A percentile compares a stretch with the other conserved stretches of the same genome.
Evolutionary conservation across 2,888 invertebrate species (phyloP).

Genomic region (Pristionchus arcanus): DNA sequence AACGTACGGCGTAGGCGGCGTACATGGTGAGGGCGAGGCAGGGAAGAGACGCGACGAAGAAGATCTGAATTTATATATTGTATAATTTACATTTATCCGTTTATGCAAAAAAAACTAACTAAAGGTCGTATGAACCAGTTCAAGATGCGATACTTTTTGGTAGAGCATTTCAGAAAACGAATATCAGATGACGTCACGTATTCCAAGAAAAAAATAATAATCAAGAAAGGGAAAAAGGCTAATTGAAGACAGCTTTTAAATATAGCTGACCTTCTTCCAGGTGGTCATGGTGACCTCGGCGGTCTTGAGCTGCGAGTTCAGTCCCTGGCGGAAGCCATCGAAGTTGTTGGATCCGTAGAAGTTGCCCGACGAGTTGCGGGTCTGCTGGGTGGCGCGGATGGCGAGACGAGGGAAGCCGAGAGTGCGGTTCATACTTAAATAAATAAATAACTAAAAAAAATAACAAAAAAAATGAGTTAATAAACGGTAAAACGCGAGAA

Average conservation of each 20-base stretch:
- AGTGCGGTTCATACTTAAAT: constrained; percentile 54
- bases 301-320: constrained; percentile 68
- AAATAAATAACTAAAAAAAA: neutral
- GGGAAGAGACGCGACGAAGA: constrained; percentile 74
- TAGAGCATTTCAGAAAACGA: too few species aligned
- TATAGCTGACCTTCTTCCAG: constrained; percentile 68
- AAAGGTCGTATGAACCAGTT: too few species aligned
- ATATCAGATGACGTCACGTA: neutral
- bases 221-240: too few species aligned
- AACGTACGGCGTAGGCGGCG: constrained; percentile 65
- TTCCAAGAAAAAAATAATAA: neutral
- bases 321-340: constrained; percentile 71
- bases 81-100: neutral
- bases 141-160: too few species aligned
- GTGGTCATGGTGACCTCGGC: constrained; percentile 70
- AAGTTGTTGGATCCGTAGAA: constrained; percentile 76
- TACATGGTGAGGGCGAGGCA: constrained; percentile 75
- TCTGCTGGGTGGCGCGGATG: constrained; percentile 50
- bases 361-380: constrained; percentile 72
- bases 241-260: neutral
- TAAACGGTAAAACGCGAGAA: neutral
- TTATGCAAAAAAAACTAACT: neutral
- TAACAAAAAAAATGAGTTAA: neutral
- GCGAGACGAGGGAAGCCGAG: constrained; percentile 58
- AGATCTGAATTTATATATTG: constrained; percentile 62